Evolutionary conservation across 2,113 vertebrate species (phyloP).

Genomic region (Solea senegalensis): DNA sequence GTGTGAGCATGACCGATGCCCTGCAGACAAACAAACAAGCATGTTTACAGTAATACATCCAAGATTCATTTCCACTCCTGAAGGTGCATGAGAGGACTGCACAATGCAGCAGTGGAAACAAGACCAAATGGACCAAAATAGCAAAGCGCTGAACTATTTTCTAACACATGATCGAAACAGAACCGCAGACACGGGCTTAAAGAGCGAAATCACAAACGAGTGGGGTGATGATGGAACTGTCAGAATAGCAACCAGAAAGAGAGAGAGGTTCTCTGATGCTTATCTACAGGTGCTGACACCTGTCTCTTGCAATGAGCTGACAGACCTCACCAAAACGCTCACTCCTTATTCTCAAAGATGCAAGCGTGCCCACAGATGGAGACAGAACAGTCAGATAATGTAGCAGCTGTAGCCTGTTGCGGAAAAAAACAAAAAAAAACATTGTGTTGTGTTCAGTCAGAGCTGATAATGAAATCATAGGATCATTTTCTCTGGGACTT

Average conservation of each 20-base stretch:
- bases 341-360: conserved; percentile 2
- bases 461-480: conserved; percentile 45
- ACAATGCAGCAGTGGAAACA: conserved; percentile 4
- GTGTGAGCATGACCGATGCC: conserved; percentile 5
- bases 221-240: conserved; percentile 26
- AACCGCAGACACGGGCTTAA: background rate
- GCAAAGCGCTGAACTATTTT: conserved; percentile 60
- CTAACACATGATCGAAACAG: conserved; percentile 34
- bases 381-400: conserved; percentile 38
- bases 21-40: conserved; percentile 14
- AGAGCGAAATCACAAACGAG: background rate
- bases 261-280: conserved; percentile 23
- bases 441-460: background rate
- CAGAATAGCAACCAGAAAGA: conserved; percentile 18
- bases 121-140: background rate
- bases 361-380: conserved; percentile 3
- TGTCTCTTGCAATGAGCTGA: conserved; percentile 31
- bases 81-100: conserved; percentile 13
- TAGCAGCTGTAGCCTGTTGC: background rate
- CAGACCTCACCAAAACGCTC: conserved; percentile 3
- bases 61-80: conserved; percentile 1
- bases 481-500: conserved; percentile 21
- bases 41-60: conserved; percentile 8
- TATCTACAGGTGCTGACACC: conserved; percentile 43
- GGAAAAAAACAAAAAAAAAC: conserved; percentile 26